These are phyloP conservation scores for Glossosoma conforme DNA, from an alignment of 1,140 invertebrate species.

Conservation along the genomic window DNA sequence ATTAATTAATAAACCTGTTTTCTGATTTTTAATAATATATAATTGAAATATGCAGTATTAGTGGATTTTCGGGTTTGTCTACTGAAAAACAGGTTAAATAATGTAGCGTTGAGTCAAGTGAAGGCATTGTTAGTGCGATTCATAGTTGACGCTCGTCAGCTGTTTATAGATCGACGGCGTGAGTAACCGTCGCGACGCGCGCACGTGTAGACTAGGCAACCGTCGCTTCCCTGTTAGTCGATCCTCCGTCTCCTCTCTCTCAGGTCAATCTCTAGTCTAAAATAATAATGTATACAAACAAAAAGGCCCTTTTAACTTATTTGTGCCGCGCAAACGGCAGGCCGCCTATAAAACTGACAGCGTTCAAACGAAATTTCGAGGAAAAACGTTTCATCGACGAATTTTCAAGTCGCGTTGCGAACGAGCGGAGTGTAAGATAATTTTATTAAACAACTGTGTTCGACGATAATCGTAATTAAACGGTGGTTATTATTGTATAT, in stretches of 20 bases:
- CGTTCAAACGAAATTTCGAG: background rate
- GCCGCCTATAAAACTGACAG: conserved; percentile 6
- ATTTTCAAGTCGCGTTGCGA: background rate
- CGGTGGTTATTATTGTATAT: no score
- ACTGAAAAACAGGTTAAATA: no score
- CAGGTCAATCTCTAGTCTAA: background rate
- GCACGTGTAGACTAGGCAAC: no score
- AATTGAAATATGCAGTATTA: no score
- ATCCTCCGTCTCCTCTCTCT: background rate
- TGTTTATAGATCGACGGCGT: conserved; percentile 20
- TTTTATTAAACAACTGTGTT: background rate
- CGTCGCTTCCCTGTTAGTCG: background rate
- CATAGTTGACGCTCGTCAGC: conserved; percentile 3
- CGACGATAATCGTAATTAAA: no score
- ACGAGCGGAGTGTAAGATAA: conserved; percentile 6
- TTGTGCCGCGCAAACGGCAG: conserved; percentile 1
- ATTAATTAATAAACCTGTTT: no score
- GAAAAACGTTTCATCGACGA: conserved; percentile 12
- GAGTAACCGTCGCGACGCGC: conserved; percentile 1
- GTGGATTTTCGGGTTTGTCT: no score
- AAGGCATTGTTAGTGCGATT: no score
- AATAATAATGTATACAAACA: conserved; percentile 7
- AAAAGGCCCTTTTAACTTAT: conserved; percentile 5
- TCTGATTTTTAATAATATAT: no score
- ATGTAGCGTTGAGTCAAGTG: no score